Conservation (phyloP, 2,797 vertebrate species). For the Atherinosoma microstoma region DNA sequence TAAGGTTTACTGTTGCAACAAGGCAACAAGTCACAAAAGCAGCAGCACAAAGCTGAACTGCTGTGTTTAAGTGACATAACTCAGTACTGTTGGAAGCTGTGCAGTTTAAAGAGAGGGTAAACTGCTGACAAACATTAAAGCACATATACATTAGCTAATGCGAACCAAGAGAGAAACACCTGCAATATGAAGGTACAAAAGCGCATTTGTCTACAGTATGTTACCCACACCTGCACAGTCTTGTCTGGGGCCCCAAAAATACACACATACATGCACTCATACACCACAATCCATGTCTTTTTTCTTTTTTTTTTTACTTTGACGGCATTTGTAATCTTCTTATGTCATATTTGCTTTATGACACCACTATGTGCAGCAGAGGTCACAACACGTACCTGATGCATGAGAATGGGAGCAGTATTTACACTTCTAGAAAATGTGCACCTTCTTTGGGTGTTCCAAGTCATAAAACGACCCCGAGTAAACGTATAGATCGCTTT, state of each 20-base stretch:
- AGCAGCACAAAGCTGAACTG: slow-evolving; percentile 1
- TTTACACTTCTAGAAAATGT: slow-evolving; percentile 18
- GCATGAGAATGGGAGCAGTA: slow-evolving; percentile 38
- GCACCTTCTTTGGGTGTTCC: not conserved
- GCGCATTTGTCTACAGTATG: slow-evolving; percentile 21
- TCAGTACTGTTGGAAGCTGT: not conserved
- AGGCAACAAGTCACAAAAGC: not conserved
- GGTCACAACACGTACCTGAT: slow-evolving; percentile 33
- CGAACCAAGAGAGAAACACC: slow-evolving; percentile 44
- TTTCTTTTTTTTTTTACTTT: slow-evolving; percentile 10
- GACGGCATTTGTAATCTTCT: slow-evolving; percentile 32
- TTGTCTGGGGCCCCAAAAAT: slow-evolving; percentile 49
- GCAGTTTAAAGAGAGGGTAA: slow-evolving; percentile 26
- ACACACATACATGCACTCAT: slow-evolving; percentile 49
- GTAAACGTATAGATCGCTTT: not conserved
- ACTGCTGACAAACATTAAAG: slow-evolving; percentile 28
- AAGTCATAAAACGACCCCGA: slow-evolving; percentile 16
- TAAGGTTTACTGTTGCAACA: slow-evolving; percentile 10
- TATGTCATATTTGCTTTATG: slow-evolving; percentile 56
- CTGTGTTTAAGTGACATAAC: slow-evolving; percentile 1
- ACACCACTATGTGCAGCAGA: slow-evolving; percentile 25
- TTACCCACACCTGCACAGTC: slow-evolving; percentile 67
- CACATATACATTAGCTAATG: slow-evolving; percentile 29
- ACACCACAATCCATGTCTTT: slow-evolving; percentile 25
- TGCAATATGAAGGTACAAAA: slow-evolving; percentile 37